A percentile compares a stretch with the other conserved stretches of the same genome.
Conservation (phyloP, 92 coral and sea anemone genomes). For the Porites lobata region DNA sequence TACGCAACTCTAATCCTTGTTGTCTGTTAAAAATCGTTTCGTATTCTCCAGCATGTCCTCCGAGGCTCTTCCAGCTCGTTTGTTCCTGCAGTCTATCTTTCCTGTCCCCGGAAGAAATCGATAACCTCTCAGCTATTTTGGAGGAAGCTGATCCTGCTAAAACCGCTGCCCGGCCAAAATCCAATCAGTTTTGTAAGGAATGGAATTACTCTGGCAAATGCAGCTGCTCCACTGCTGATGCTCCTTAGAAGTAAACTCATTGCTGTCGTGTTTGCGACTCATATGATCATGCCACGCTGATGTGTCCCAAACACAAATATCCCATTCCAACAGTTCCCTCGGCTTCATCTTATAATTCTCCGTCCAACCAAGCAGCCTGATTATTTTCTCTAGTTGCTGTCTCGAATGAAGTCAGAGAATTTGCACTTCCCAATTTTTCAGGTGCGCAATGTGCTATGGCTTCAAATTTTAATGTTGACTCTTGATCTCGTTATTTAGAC, state of each 20-base stretch:
- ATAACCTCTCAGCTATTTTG: too few relatives aligned
- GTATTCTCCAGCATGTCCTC: too few relatives aligned
- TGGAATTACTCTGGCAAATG: slow-evolving; percentile 65
- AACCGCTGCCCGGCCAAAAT: too few relatives aligned
- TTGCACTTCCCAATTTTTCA: slow-evolving; percentile 26
- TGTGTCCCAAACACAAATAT: slow-evolving; percentile 43
- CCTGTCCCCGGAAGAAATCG: too few relatives aligned
- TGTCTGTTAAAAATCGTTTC: too few relatives aligned
- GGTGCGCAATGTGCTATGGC: slow-evolving; percentile 38
- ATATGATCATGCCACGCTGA: slow-evolving; percentile 46
- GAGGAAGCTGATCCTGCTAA: too few relatives aligned
- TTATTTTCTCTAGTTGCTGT: slow-evolving; percentile 14
- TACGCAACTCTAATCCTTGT: too few relatives aligned
- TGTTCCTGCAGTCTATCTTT: too few relatives aligned
- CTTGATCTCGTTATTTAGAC: slow-evolving; percentile 52
- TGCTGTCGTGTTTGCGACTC: slow-evolving; percentile 59
- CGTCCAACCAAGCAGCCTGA: background rate
- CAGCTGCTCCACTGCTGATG: slow-evolving; percentile 29
- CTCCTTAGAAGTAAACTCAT: slow-evolving; percentile 24
- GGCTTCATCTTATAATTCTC: slow-evolving; percentile 7
- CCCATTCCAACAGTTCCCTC: slow-evolving; percentile 1
- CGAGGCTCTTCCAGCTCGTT: too few relatives aligned
- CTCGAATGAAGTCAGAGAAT: slow-evolving; percentile 32
- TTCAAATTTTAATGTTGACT: slow-evolving; percentile 26
- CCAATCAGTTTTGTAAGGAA: slow-evolving; percentile 29